These are phyloP conservation scores for Odontocerum albicorne DNA, from an alignment of 2,888 invertebrate genomes.

Conservation along the genomic window DNA sequence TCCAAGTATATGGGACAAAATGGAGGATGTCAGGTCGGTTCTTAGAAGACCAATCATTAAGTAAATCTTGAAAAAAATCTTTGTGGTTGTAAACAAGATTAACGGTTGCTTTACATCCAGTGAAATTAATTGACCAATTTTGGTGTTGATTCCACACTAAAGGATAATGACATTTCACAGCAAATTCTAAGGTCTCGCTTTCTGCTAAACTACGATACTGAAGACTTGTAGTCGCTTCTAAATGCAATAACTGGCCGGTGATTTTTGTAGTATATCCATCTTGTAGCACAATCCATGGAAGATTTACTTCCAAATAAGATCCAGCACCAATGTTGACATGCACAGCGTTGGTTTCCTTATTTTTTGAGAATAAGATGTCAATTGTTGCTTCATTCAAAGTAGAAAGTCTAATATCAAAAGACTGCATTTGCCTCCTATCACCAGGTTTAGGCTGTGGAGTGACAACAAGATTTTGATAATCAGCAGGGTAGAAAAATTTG, in stretches of 20 bases:
- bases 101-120: slow-evolving; percentile 92
- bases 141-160: slow-evolving; percentile 96
- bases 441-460: slow-evolving; percentile 85
- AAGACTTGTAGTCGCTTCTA: slow-evolving; percentile 95
- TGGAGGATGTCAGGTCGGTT: slow-evolving; percentile 88
- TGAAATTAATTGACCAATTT: slow-evolving; percentile 88
- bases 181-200: slow-evolving; percentile 94
- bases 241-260: slow-evolving; percentile 89
- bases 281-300: slow-evolving; percentile 89
- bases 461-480: slow-evolving; percentile 77
- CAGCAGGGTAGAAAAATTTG: slow-evolving; percentile 93
- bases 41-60: slow-evolving; percentile 97
- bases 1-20: slow-evolving; percentile 97
- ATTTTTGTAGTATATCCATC: slow-evolving; percentile 90
- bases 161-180: slow-evolving; percentile 86
- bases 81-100: slow-evolving; percentile 94
- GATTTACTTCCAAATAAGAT: slow-evolving; percentile 93
- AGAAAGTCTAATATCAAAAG: slow-evolving; percentile 89
- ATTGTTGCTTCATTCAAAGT: slow-evolving; percentile 92
- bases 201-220: slow-evolving; percentile 90
- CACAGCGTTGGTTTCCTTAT: slow-evolving; percentile 92
- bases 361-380: slow-evolving; percentile 95
- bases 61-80: slow-evolving; percentile 93
- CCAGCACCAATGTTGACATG: slow-evolving; percentile 95
- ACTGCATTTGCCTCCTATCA: slow-evolving; percentile 83